Base-by-base conservation (phyloP, 2,888 invertebrate species). In the Junonia oenone region DNA sequence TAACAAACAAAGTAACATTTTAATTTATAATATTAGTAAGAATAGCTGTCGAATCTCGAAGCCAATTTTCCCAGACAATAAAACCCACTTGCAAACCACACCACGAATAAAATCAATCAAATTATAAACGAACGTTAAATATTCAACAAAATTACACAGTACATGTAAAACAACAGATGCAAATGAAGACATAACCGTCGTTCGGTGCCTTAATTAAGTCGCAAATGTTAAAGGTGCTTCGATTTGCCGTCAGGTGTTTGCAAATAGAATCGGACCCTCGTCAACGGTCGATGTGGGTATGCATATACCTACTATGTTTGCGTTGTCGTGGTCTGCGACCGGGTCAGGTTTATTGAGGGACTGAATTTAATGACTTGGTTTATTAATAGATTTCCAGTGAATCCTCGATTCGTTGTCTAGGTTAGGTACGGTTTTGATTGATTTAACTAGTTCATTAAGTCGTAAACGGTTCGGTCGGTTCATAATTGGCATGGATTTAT, bases 211-310 rank as follows among this genome's bases (percentile, higher is more conserved):
- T 73, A 75, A 76, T 77, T 70, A 70, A 70, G 73, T 71, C 67
- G 66, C 62, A 55, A 55, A 59, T 65, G 65, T 70, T 68, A 63
- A 69, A 67, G 65, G 67, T 67, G 58, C 50, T 59, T 56, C 63
- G 49, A 51, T 48, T 33, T 19, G 11, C 67, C 64, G 65, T 69
- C 67, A 68, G 66, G 59, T 66, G 67, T 59, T 40, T 40, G 68
- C 68, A 68, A 74, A 71, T 71, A 71, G 66, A 68, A 64, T 66
- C 52, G 58, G 56, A 76, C 76, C 76, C 72, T 72, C 69, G 68
- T 76, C 76, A 72, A 59, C 58, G 19, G 52, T 50, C 50, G 50
- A 50, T 59, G 59, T 59, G 53, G 56, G 53, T 50, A 26, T 58
- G 46, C 27, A 33, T 47, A 22, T 33, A n/a, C n/a, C n/a, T n/a